A percentile compares a stretch with the other conserved stretches of the same genome.
Evolutionary conservation across 2,888 invertebrate species (phyloP).

Genomic region (Cistogaster globosa): DNA sequence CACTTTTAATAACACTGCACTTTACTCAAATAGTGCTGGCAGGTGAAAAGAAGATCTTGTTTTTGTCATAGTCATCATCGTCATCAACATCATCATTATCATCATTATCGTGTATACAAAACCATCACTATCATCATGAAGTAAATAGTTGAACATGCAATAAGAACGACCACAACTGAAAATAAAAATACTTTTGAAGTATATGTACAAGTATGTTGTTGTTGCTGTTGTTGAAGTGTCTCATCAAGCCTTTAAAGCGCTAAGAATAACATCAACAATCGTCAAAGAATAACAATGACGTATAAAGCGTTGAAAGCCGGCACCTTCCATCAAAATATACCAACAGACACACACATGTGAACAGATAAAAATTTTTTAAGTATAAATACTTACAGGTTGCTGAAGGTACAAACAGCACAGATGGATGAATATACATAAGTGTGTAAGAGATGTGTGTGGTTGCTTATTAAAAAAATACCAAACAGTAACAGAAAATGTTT

Average conservation of each 20-base stretch:
- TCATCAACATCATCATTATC: slow-evolving; percentile 38
- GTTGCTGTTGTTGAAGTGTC: slow-evolving; percentile 63
- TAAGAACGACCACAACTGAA: slow-evolving; percentile 42
- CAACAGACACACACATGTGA: slow-evolving; percentile 10
- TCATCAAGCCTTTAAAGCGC: slow-evolving; percentile 70
- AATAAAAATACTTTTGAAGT: slow-evolving; percentile 34
- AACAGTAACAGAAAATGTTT: slow-evolving; percentile 35
- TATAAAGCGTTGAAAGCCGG: slow-evolving; percentile 67
- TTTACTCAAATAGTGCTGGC: slow-evolving; percentile 70
- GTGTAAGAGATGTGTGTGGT: slow-evolving; percentile 18
- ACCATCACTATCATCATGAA: slow-evolving; percentile 30
- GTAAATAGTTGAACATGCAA: slow-evolving; percentile 16
- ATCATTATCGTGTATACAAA: neutral
- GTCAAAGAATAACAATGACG: slow-evolving; percentile 71
- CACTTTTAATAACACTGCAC: slow-evolving; percentile 67
- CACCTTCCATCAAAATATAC: slow-evolving; percentile 56
- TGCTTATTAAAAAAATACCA: slow-evolving; percentile 69
- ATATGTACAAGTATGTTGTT: slow-evolving; percentile 51
- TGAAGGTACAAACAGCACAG: slow-evolving; percentile 13
- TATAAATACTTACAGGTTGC: slow-evolving; percentile 57
- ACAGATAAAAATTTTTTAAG: slow-evolving; percentile 27
- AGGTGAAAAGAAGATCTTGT: slow-evolving; percentile 66
- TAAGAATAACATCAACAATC: slow-evolving; percentile 71
- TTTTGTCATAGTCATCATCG: slow-evolving; percentile 27
- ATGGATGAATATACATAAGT: slow-evolving; percentile 34